Base-by-base conservation (phyloP, 2,888 invertebrate genomes). In the Drosophila mimica region DNA sequence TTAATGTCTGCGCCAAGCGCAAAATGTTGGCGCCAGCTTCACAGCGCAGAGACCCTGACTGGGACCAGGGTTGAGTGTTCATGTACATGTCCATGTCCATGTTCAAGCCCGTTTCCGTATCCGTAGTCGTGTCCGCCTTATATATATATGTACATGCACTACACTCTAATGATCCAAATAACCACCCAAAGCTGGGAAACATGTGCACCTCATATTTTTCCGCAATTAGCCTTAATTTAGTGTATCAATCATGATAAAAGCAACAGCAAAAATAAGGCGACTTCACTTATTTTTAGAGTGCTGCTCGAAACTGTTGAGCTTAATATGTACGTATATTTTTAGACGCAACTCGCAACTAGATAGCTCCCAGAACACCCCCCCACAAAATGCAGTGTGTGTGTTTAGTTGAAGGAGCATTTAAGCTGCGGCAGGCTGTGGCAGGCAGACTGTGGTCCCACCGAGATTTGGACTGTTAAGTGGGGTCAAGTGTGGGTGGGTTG, bases 1-100 rank as follows among this genome's bases (percentile, higher is more conserved):
- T 87, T 87, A 87, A 87, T 87, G 89, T 87, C 87, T 87, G 89
- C 84, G 84, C 81, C 86, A 88, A 88, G 86, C 86, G 79, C 87
- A 89, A 83, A 88, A 85, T 82, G 82, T 81, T 87, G 87, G 89
- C 87, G 87, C 87, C 86, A 88, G 77, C 61, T 67, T 62, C 54
- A 38, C 31, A 49, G 60, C 62, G 8, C 51, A 31, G 28, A 25
- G 20, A 28, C 38, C 66, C 36, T 28, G 40, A 46, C 54, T 53
- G 64, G 36, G 63, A 71, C 70, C 76, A 66, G 76, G 72, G 79
- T 76, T 71, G 66, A 76, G 72, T 78, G 74, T 56, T 79, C 70
- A 62, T 70, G 78, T 64, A 74, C 72, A 70, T 53, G 71, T 73
- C 71, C 78, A 70, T 73, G 83, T 79, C 73, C 82, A 68, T 73